Evolutionary conservation across 2,888 invertebrate genomes (phyloP), one percentile per base, ranked within the genome.

Genomic region (Drosophila picticornis): DNA sequence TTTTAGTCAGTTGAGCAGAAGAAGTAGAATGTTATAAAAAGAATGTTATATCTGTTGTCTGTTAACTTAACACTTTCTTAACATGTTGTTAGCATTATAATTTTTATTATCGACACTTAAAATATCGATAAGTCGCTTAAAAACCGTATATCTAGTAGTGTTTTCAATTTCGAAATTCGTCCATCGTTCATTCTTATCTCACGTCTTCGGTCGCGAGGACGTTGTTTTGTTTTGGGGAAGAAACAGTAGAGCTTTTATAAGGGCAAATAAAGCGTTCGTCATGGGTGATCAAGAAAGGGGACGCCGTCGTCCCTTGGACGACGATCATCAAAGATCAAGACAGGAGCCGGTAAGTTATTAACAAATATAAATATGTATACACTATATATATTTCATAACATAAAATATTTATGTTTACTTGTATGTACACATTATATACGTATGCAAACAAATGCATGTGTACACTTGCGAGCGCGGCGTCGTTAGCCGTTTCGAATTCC

Each of bases 261-360:
- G 38, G 27, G 29, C 11, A 34, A 13, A 36, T 7, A 34, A 43
- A 52, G 10, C 40, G 13, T 16, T 10, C 10, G 13, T 2, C 2
- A 80, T 81, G 77, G 51, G 27, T 1, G 63, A 81, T 16, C 77
- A 77, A 57, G 63, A 72, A 55, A 53, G 77, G 1, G 81, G 81
- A 38, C 81, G 77, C 7, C 77, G 77, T 6, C 77, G 77, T 6
- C 60, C 43, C 10, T 55, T 77, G 1, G 34, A 57, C 13, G 65
- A 22, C 2, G 38, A 29, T 34, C 29, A 32, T 10, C n/a, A 16
- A 13, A 19, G 22, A 16, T 32, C 51, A 31, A 29, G 9, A 0
- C 53, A 43, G 2, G 63, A 67, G 27, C 81, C 77, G 43, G 77
- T 77, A 66, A 76, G 77, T 55, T 19, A 1, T 22, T 43, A 43